phyloP scores from a whole-genome alignment of 2,888 invertebrate species.

The Mylabris sibirica region DNA sequence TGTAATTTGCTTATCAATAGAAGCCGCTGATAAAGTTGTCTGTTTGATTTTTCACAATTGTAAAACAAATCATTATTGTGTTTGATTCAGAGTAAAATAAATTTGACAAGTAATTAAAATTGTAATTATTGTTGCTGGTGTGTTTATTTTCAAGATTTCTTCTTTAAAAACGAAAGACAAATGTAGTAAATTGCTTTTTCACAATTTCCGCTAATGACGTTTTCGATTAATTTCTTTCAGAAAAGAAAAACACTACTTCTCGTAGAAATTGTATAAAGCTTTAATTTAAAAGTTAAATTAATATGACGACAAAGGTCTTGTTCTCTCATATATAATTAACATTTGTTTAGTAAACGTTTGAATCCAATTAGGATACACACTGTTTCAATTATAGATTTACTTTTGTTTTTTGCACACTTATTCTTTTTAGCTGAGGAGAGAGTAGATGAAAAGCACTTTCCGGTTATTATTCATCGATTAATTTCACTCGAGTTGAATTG shows the following conservation, averaged over 20 bases:
- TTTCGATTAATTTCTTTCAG: conserved; percentile 31
- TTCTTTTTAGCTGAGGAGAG: no score
- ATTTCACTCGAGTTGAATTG: conserved; percentile 9
- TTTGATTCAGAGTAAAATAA: neutral
- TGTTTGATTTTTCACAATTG: conserved; percentile 13
- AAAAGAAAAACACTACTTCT: conserved; percentile 11
- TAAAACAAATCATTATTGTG: conserved; percentile 18
- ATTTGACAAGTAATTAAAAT: conserved; percentile 9
- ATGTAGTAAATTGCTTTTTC: conserved; percentile 2
- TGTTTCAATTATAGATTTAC: neutral
- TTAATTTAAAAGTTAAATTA: conserved; percentile 35
- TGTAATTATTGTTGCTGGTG: conserved; percentile 23
- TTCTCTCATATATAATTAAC: conserved; percentile 29
- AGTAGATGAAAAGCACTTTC: neutral
- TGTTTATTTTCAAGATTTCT: conserved; percentile 24
- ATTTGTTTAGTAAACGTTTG: conserved; percentile 8
- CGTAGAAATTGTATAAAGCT: conserved; percentile 29
- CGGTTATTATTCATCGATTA: conserved; percentile 5
- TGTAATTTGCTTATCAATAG: conserved; percentile 17
- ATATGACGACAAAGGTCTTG: conserved; percentile 27
- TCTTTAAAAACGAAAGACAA: conserved; percentile 14
- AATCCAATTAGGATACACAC: conserved; percentile 7
- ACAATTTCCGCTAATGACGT: conserved; percentile 1
- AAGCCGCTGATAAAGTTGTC: conserved; percentile 8
- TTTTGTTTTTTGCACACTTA: neutral